Percentiles rank a stretch among this genome's conserved stretches.
Evolutionary conservation across 2,888 invertebrate species (phyloP).

Genomic region (Sipunculus nudus): DNA sequence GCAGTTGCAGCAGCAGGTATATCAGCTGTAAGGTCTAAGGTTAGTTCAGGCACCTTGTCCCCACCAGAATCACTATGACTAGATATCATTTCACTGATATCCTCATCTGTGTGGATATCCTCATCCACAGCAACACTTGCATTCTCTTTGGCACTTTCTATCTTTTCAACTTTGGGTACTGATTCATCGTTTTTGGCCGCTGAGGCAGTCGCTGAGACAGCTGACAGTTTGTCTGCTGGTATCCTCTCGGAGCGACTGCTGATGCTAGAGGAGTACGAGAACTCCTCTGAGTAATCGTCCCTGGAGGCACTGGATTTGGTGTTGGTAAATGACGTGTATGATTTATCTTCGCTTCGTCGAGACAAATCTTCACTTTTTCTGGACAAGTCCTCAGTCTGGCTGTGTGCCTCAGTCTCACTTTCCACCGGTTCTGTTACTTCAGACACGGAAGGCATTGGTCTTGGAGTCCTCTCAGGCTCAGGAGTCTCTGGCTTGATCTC

Average conservation of each 20-base stretch:
- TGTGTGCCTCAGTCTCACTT: neutral
- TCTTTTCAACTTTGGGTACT: too few species aligned
- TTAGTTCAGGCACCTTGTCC: too few species aligned
- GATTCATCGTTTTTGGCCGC: neutral
- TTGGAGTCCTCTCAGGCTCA: conserved; percentile 1
- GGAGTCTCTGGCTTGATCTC: neutral
- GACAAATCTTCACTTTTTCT: too few species aligned
- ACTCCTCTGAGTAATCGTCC: conserved; percentile 15
- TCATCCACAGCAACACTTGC: neutral
- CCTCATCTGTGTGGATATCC: conserved; percentile 32
- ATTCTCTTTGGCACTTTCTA: too few species aligned
- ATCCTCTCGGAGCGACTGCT: neutral
- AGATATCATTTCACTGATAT: conserved; percentile 41
- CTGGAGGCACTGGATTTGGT: too few species aligned
- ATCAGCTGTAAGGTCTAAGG: too few species aligned
- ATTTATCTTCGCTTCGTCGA: too few species aligned
- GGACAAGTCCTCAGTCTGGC: neutral
- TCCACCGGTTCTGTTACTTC: neutral
- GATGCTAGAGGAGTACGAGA: neutral
- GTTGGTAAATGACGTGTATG: too few species aligned
- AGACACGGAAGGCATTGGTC: neutral
- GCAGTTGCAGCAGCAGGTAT: too few species aligned
- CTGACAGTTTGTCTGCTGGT: too few species aligned
- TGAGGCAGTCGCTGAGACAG: neutral
- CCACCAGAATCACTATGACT: too few species aligned